These are phyloP conservation scores for Megaleporinus macrocephalus DNA, from an alignment of 2,113 vertebrate species.

Conservation along the genomic window DNA sequence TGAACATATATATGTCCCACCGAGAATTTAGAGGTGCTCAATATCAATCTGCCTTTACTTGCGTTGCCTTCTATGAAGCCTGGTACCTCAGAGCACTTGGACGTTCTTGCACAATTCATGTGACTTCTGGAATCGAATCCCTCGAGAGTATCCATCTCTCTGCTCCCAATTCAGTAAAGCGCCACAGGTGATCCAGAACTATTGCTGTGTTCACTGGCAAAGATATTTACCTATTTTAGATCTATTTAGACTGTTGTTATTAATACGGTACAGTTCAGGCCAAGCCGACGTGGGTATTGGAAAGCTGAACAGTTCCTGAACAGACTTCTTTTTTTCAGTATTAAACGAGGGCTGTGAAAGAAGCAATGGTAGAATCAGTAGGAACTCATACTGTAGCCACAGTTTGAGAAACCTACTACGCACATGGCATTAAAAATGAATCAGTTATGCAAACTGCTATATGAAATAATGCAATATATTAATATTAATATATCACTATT, in stretches of 20 bases:
- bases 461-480: background rate
- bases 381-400: background rate
- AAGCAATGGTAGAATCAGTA: background rate
- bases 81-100: constrained; percentile 1
- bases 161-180: background rate
- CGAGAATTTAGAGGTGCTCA: background rate
- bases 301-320: background rate
- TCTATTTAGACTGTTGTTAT: background rate
- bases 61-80: constrained; percentile 7
- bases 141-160: background rate
- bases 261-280: background rate
- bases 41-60: background rate
- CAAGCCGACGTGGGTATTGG: background rate
- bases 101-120: constrained; percentile 1
- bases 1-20: background rate
- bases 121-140: background rate
- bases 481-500: background rate
- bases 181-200: background rate
- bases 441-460: background rate
- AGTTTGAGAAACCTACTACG: background rate
- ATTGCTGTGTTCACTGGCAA: background rate
- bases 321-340: constrained; percentile 8
- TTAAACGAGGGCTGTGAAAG: background rate
- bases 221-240: too few species aligned
- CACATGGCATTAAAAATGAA: background rate